These are phyloP conservation scores for Synodontis membranacea DNA, from an alignment of 2,113 vertebrate genomes.

Conservation along the genomic window DNA sequence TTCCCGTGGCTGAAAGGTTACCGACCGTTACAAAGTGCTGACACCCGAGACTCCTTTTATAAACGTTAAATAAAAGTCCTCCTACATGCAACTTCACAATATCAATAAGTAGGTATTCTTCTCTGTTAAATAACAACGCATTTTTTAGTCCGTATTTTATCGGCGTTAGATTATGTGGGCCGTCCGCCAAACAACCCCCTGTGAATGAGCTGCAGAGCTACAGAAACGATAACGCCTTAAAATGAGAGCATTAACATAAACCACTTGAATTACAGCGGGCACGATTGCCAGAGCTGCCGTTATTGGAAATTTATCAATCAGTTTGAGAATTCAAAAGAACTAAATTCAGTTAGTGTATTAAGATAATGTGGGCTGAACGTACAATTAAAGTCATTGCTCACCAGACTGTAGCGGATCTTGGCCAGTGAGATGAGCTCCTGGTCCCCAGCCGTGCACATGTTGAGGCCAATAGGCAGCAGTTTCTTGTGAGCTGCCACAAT, in stretches of 20 bases:
- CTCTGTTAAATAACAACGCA: too few relatives aligned
- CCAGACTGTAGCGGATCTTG: conserved; percentile 87
- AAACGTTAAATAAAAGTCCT: background rate
- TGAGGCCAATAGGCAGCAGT: conserved; percentile 95
- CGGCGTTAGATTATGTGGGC: too few relatives aligned
- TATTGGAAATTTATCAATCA: background rate
- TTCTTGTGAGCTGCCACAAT: conserved; percentile 96
- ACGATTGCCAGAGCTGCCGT: background rate
- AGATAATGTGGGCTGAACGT: background rate
- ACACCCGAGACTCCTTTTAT: background rate
- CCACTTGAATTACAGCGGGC: background rate
- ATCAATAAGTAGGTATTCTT: background rate
- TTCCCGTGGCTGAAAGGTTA: background rate
- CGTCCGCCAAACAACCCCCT: background rate
- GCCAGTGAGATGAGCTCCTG: conserved; percentile 94
- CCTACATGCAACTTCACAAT: background rate
- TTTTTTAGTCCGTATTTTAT: background rate
- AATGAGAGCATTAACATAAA: background rate
- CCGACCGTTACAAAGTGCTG: background rate
- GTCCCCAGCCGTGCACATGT: conserved; percentile 96
- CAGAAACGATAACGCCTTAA: background rate
- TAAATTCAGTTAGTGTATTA: background rate
- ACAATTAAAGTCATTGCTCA: conserved; percentile 63
- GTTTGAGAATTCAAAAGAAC: background rate
- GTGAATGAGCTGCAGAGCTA: background rate